Evolutionary conservation across 2,113 vertebrate genomes (phyloP).

Genomic region (Holacanthus passer): DNA sequence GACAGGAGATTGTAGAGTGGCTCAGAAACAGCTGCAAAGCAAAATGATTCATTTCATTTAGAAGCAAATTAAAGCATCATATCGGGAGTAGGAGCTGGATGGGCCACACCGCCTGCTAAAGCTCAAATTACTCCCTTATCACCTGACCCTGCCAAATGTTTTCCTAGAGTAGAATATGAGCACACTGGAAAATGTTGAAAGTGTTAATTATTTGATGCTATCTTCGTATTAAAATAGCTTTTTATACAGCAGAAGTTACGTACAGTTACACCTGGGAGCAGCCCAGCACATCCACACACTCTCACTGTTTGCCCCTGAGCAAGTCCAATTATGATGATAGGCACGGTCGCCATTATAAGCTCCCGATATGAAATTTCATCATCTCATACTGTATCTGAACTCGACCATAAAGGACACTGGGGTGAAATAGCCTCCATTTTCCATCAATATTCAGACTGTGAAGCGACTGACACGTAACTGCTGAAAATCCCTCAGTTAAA

Average conservation of each 20-base stretch:
- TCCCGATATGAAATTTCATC: constrained; percentile 62
- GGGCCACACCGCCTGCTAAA: background rate
- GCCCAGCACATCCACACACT: constrained; percentile 12
- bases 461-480: constrained; percentile 13
- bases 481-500: constrained; percentile 37
- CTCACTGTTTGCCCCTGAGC: constrained; percentile 35
- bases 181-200: background rate
- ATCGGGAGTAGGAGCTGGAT: constrained; percentile 7
- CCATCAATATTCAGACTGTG: constrained; percentile 48
- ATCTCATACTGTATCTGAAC: constrained; percentile 54
- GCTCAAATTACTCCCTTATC: constrained; percentile 25
- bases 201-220: constrained; percentile 29
- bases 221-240: constrained; percentile 10
- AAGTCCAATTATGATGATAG: constrained; percentile 52
- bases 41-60: constrained; percentile 34
- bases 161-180: constrained; percentile 6
- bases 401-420: constrained; percentile 59
- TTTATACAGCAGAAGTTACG: background rate
- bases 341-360: constrained; percentile 37
- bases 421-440: constrained; percentile 49
- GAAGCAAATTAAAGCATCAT: constrained; percentile 42
- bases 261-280: constrained; percentile 34
- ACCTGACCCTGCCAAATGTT: constrained; percentile 11
- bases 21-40: constrained; percentile 30
- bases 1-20: constrained; percentile 13